These are phyloP conservation scores for Cololabis saira DNA, from an alignment of 2,113 vertebrate genomes.

Conservation along the genomic window DNA sequence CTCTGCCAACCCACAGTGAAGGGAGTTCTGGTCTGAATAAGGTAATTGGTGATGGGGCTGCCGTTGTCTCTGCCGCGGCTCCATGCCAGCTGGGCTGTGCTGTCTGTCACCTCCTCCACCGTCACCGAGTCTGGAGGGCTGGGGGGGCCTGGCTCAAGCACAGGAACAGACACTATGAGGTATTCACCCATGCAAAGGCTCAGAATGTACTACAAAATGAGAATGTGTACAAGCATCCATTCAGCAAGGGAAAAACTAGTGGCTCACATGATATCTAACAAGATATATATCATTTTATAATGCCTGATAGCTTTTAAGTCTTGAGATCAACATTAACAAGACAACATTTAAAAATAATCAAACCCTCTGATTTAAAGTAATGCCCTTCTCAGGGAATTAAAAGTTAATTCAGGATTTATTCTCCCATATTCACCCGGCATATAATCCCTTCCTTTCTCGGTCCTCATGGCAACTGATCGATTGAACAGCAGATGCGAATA, in stretches of 20 bases:
- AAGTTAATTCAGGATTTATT: slow-evolving; percentile 60
- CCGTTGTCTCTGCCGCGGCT: slow-evolving; percentile 89
- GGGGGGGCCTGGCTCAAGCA: slow-evolving; percentile 85
- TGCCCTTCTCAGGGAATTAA: slow-evolving; percentile 55
- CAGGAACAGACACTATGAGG: slow-evolving; percentile 61
- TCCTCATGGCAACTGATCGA: slow-evolving; percentile 56
- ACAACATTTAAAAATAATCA: slow-evolving; percentile 7
- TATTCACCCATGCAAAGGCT: slow-evolving; percentile 27
- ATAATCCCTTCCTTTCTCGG: slow-evolving; percentile 50
- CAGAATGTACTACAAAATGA: slow-evolving; percentile 14
- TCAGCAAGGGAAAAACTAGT: slow-evolving; percentile 12
- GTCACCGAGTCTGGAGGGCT: slow-evolving; percentile 87
- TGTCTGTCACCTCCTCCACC: slow-evolving; percentile 93
- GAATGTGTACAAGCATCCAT: not conserved
- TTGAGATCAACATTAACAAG: slow-evolving; percentile 20
- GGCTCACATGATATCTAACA: not conserved
- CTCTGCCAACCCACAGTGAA: slow-evolving; percentile 94
- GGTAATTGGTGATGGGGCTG: slow-evolving; percentile 88
- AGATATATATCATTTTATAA: not conserved
- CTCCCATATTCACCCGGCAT: slow-evolving; percentile 46
- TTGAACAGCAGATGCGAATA: slow-evolving; percentile 40
- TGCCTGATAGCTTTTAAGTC: slow-evolving; percentile 8
- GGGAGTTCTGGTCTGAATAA: slow-evolving; percentile 89
- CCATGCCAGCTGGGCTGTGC: slow-evolving; percentile 91
- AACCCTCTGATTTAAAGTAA: slow-evolving; percentile 25